Base-by-base conservation (phyloP, 2,797 vertebrate species). In the Chelon labrosus region DNA sequence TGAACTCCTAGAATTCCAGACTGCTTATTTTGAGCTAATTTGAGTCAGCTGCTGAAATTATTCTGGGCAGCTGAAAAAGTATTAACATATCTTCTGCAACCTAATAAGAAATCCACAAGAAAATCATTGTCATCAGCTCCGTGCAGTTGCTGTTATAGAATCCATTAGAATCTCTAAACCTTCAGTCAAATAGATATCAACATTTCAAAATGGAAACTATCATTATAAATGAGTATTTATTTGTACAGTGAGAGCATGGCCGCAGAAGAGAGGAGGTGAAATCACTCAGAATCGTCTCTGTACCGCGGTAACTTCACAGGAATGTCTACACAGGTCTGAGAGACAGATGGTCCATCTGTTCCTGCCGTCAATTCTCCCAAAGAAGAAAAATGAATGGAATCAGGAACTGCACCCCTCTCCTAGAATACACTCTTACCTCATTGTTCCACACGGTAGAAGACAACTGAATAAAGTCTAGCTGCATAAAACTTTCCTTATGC, bases 301-400 rank as follows among this genome's bases (percentile, higher is more conserved):
- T 82, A 84, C 38, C 71, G 51, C 78, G 79, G 91, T 67, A 89
- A 88, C 90, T 83, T 69, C 83, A 86, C 73, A 86, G 88, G 90
- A 92, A 93, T 92, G 88, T 91, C 85, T 83, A 89, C 68, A 83
- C 75, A 91, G 80, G 90, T 93, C 88, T 83, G 73, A 79, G 75
- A 91, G 85, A 90, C 90, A 93, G 91, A 91, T 92, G 82, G 77
- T 77, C 89, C 89, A 91, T 91, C 91, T 94, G 93, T 84, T 91
- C 77, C 68, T 84, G 72, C 84, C 82, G 77, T 87, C 79, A 87
- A 63, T 81, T 88, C 79, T 70, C 57, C 73, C 70, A 65, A 66
- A 78, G 67, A 75, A 59, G 69, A 90, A 91, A 92, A 90, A 89
- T 84, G 58, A 79, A 75, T 83, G 82, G 74, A 91, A 88, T 86